Evolutionary conservation across 2,888 invertebrate genomes (phyloP).

Genomic region (Ophioninae sp.): DNA sequence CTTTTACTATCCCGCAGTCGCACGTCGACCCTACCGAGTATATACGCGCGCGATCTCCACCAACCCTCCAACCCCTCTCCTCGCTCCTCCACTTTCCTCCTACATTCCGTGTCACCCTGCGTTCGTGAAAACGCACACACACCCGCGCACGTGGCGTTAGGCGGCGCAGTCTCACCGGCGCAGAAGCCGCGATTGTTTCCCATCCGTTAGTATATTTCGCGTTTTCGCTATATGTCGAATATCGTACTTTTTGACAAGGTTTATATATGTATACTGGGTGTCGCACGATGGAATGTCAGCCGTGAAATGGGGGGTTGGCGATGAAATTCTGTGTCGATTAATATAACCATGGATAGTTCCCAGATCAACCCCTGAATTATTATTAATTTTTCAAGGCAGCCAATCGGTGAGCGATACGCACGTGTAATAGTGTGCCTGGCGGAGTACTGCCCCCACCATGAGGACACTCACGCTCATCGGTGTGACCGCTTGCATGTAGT

Average conservation of each 20-base stretch:
- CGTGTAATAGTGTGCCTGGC: too few species aligned
- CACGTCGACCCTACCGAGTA: constrained; percentile 61
- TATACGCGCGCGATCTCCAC: constrained; percentile 46
- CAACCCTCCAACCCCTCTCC: constrained; percentile 36
- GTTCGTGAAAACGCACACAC: background rate
- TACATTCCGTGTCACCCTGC: background rate
- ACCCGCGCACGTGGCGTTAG: background rate
- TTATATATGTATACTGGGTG: background rate
- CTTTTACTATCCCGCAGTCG: constrained; percentile 66
- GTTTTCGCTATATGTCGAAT: background rate
- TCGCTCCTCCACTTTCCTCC: background rate
- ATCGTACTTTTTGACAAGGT: background rate
- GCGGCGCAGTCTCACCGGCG: constrained; percentile 46
- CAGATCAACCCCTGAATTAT: too few species aligned
- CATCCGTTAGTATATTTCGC: constrained; percentile 4
- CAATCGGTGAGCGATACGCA: too few species aligned
- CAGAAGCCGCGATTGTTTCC: constrained; percentile 43
- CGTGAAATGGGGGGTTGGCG: too few species aligned
- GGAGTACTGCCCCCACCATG: too few species aligned
- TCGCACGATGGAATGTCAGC: too few species aligned
- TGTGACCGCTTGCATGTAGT: too few species aligned
- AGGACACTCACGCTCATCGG: too few species aligned
- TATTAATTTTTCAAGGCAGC: too few species aligned
- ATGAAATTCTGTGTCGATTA: too few species aligned
- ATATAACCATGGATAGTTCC: too few species aligned